Conservation (phyloP, 2,113 vertebrate species). For the Rhinolophus sinicus region DNA sequence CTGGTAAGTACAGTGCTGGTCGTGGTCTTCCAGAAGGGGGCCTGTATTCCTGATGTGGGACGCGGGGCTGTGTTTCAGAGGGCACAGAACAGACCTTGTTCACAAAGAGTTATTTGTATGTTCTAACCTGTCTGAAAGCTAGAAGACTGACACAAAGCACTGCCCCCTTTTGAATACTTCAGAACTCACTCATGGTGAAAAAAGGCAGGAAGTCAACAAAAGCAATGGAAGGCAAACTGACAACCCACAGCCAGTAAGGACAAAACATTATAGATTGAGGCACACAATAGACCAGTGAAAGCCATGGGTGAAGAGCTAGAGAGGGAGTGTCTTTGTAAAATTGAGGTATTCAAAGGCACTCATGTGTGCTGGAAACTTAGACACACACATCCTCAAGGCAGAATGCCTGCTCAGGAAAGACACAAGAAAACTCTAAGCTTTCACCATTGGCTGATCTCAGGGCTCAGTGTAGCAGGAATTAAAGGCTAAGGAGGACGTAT, state of each 20-base stretch:
- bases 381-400: background rate
- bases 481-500: background rate
- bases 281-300: background rate
- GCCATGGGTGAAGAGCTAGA: background rate
- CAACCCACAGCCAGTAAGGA: background rate
- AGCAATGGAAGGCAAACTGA: background rate
- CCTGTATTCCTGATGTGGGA: too few relatives aligned
- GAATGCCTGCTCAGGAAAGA: background rate
- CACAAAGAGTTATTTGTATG: background rate
- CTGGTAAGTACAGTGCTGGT: background rate
- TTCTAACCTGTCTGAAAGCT: background rate
- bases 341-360: background rate
- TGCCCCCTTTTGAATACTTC: background rate
- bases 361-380: background rate
- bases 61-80: background rate
- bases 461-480: background rate
- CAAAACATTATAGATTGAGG: background rate
- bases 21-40: background rate
- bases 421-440: background rate
- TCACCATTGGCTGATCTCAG: background rate
- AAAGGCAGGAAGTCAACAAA: background rate
- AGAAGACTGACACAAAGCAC: background rate
- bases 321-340: background rate
- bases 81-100: background rate
- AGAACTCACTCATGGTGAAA: background rate